Conservation (phyloP, 2,888 invertebrate genomes). For the Abrostola triplasia region DNA sequence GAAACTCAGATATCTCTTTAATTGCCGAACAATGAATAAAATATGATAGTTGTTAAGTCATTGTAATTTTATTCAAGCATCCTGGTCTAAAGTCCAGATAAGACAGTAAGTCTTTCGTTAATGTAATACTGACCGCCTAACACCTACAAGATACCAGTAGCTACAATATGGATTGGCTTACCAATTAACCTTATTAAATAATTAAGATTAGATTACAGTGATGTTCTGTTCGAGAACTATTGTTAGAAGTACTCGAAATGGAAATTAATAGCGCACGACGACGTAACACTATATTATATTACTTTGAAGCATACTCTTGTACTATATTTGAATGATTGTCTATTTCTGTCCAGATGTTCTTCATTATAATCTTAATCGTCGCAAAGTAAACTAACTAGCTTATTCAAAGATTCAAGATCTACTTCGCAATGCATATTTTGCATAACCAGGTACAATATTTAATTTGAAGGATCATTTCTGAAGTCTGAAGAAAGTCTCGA, state of each 20-base stretch:
- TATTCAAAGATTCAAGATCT: too few relatives aligned
- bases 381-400: too few relatives aligned
- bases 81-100: conserved; percentile 50
- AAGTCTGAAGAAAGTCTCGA: neutral
- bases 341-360: too few relatives aligned
- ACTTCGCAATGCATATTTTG: too few relatives aligned
- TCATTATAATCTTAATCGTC: too few relatives aligned
- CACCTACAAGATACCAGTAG: conserved; percentile 52
- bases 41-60: conserved; percentile 20
- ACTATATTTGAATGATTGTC: neutral
- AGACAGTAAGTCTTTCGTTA: conserved; percentile 37
- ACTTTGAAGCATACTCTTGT: neutral
- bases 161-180: conserved; percentile 54
- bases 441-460: too few relatives aligned
- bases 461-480: neutral
- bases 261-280: conserved; percentile 24
- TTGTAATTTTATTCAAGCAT: conserved; percentile 37
- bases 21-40: conserved; percentile 26
- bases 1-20: conserved; percentile 13
- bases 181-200: conserved; percentile 61
- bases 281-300: conserved; percentile 15
- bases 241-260: conserved; percentile 27
- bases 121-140: conserved; percentile 31
- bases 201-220: conserved; percentile 57
- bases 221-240: conserved; percentile 48